These are phyloP conservation scores for Forficula auricularia DNA, from an alignment of 1,140 invertebrate species.

Conservation along the genomic window DNA sequence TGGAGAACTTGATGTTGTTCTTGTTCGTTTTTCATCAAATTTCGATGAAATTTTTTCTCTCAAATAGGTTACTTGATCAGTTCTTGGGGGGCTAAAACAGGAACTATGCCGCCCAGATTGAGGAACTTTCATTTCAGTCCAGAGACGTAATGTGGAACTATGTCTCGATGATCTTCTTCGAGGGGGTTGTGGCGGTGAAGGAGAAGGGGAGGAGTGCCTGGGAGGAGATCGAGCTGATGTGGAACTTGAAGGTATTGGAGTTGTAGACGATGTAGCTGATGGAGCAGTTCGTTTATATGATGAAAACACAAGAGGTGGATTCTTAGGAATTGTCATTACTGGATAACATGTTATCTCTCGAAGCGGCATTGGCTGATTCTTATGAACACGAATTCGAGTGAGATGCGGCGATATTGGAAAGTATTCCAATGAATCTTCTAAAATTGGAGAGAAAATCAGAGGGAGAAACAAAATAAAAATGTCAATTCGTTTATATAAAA, in stretches of 20 bases:
- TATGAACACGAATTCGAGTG: slow-evolving; percentile 59
- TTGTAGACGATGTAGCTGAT: slow-evolving; percentile 19
- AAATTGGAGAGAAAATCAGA: slow-evolving; percentile 21
- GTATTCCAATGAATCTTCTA: slow-evolving; percentile 42
- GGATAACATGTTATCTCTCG: slow-evolving; percentile 40
- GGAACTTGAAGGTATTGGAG: not conserved
- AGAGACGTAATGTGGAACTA: slow-evolving; percentile 45
- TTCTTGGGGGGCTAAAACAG: slow-evolving; percentile 28
- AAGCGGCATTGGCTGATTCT: slow-evolving; percentile 28
- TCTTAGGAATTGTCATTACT: slow-evolving; percentile 22
- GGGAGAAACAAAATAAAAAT: slow-evolving; percentile 11
- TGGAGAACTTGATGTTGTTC: slow-evolving; percentile 23
- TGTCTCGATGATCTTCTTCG: slow-evolving; percentile 51
- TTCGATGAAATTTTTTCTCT: slow-evolving; percentile 38
- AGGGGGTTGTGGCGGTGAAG: slow-evolving; percentile 39
- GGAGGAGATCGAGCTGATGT: not conserved
- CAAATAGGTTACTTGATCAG: slow-evolving; percentile 27
- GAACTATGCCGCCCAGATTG: slow-evolving; percentile 32
- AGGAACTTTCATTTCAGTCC: slow-evolving; percentile 31
- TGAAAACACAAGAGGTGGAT: slow-evolving; percentile 26
- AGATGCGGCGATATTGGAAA: slow-evolving; percentile 61
- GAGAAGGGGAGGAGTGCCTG: slow-evolving; percentile 10
- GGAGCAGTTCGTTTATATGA: slow-evolving; percentile 32
- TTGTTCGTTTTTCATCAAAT: slow-evolving; percentile 28
- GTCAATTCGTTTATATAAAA: slow-evolving; percentile 5